Percentiles rank a stretch among this genome's conserved stretches.
Evolutionary conservation across 2,797 vertebrate genomes (phyloP).

Genomic region (Ciconia nigra): DNA sequence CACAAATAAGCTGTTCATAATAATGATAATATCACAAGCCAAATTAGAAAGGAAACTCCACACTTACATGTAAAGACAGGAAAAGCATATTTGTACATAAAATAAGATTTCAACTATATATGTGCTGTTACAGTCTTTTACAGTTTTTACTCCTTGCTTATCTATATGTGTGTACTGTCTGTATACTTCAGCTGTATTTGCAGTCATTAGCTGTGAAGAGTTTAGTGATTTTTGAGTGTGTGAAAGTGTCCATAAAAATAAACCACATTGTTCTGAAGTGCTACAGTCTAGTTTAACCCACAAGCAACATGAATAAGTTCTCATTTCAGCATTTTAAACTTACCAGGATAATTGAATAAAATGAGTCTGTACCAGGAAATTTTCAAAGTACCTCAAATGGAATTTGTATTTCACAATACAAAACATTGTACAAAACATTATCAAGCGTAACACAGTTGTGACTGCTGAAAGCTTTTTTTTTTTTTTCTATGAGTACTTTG

Average conservation of each 20-base stretch:
- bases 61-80: neutral
- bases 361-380: neutral
- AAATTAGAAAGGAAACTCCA: conserved; percentile 18
- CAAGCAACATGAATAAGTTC: neutral
- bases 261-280: neutral
- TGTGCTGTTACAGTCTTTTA: neutral
- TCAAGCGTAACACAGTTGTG: neutral
- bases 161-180: neutral
- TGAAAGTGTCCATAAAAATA: neutral
- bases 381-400: conserved; percentile 4
- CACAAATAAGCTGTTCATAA: neutral
- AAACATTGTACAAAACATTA: conserved; percentile 1
- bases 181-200: neutral
- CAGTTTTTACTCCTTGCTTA: neutral
- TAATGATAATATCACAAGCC: neutral
- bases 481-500: neutral
- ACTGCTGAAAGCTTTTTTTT: conserved; percentile 17
- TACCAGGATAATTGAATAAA: neutral
- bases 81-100: neutral
- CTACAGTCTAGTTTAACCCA: neutral
- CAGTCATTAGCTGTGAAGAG: neutral
- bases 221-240: neutral
- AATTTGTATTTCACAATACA: conserved; percentile 24
- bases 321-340: conserved; percentile 11
- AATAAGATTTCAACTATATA: neutral